Base-by-base conservation (phyloP, 2,888 invertebrate species). In the Lepidocyrtoides sp. region DNA sequence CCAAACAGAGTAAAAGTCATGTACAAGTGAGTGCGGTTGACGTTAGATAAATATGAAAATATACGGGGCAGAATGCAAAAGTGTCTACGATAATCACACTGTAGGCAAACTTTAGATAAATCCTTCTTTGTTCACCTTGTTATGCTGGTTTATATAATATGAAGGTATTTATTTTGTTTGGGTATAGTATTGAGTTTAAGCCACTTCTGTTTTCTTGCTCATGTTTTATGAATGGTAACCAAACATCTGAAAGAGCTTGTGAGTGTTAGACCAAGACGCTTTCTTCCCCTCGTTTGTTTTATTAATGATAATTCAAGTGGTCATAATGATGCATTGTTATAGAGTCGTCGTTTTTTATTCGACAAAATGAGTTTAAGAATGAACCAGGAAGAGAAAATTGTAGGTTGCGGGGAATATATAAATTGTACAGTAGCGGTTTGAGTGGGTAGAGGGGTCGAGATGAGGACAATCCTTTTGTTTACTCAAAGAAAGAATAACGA, bases 281-380 rank as follows among this genome's bases (percentile, higher is more conserved):
- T 77, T 54, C 77, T 87, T n/a, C n/a, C 60, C 79, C 63, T 36
- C 79, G 66, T 86, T 88, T 88, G 88, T 86, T 86, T 86, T 86
- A 86, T 77, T 77, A 86, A 86, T 86, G 86, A 86, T 86, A 86
- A 86, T 86, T 86, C 86, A 86, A 86, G 77, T 86, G 86, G 86
- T 86, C 86, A 77, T 86, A 86, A 86, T 77, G 86, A 86, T 86
- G 86, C 86, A 86, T 86, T 77, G 86, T 44, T 41, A 77, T 51
- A 51, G 29, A 51, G 51, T 51, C 26, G 48, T 77, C 26, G 26
- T 23, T 48, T 26, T 75, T 51, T 77, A 77, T 51, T 48, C 4
- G 51, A 51, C 32, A 20, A 41, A 14, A 77, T 5, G 77, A 17
- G 77, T 41, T 41, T 41, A 36, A 36, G 26, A 12, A 26, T 23